phyloP scores from a whole-genome alignment of 2,888 invertebrate species.

The Netelia fuscicornis region DNA sequence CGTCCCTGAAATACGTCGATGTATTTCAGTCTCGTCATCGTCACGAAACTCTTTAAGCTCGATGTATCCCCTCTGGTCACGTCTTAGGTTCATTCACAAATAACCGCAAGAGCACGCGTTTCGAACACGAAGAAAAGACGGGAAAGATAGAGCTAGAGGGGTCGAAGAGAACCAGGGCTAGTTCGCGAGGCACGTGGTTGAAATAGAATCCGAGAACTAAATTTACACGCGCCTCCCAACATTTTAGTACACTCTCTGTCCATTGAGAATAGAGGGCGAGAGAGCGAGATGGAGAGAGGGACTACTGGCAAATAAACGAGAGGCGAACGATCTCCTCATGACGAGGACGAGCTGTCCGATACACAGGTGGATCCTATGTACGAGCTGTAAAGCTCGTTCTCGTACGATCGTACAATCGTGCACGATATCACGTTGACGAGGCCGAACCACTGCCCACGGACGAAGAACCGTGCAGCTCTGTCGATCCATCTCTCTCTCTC shows the following conservation, averaged over 20 bases:
- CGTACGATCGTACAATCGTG: conserved; percentile 1
- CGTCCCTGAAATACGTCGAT: too few species aligned
- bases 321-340: neutral
- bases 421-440: conserved; percentile 40
- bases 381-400: neutral
- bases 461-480: neutral
- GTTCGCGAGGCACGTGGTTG: conserved; percentile 30
- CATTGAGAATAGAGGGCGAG: conserved; percentile 20
- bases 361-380: neutral
- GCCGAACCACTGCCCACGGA: neutral
- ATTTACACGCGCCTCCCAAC: conserved; percentile 49
- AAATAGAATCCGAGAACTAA: conserved; percentile 54
- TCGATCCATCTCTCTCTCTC: neutral
- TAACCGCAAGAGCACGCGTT: neutral
- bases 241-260: conserved; percentile 42
- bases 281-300: neutral
- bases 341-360: conserved; percentile 10
- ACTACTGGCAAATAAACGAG: neutral
- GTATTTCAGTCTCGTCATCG: too few species aligned
- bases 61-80: too few species aligned
- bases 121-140: neutral
- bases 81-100: neutral
- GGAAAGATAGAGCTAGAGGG: conserved; percentile 13
- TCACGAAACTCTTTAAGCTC: too few species aligned
- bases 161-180: neutral